These are phyloP conservation scores for Ephestia elutella DNA, from an alignment of 1,140 invertebrate genomes.

Conservation along the genomic window DNA sequence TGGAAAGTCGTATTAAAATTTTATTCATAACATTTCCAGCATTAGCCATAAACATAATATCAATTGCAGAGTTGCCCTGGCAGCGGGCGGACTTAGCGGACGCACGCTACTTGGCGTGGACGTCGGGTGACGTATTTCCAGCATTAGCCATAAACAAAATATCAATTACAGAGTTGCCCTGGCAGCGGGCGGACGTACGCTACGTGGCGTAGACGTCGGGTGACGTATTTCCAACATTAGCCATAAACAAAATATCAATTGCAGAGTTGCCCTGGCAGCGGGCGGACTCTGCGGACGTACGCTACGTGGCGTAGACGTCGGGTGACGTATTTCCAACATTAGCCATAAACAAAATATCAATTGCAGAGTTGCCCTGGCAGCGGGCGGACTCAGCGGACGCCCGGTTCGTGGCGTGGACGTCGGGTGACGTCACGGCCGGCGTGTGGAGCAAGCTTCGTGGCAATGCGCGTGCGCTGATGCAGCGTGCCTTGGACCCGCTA, in stretches of 20 bases:
- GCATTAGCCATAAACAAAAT: too few relatives aligned
- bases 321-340: conserved; percentile 65
- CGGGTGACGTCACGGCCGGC: conserved; percentile 74
- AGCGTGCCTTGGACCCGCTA: conserved; percentile 81
- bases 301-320: conserved; percentile 85
- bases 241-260: neutral
- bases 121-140: conserved; percentile 75
- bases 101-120: conserved; percentile 86
- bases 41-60: too few relatives aligned
- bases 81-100: conserved; percentile 84
- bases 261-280: conserved; percentile 94
- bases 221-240: too few relatives aligned
- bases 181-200: conserved; percentile 90
- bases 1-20: too few relatives aligned
- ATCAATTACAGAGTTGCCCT: conserved; percentile 85
- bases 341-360: too few relatives aligned
- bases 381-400: conserved; percentile 81
- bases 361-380: conserved; percentile 92
- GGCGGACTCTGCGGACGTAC: conserved; percentile 79
- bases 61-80: conserved; percentile 88
- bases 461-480: conserved; percentile 81
- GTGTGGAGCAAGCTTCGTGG: conserved; percentile 91
- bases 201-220: conserved; percentile 84
- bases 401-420: conserved; percentile 86
- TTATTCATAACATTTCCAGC: too few relatives aligned